A percentile compares a stretch with the other conserved stretches of the same genome.
Conservation (phyloP, 2,888 invertebrate species). For the Poecilus cupreus region DNA sequence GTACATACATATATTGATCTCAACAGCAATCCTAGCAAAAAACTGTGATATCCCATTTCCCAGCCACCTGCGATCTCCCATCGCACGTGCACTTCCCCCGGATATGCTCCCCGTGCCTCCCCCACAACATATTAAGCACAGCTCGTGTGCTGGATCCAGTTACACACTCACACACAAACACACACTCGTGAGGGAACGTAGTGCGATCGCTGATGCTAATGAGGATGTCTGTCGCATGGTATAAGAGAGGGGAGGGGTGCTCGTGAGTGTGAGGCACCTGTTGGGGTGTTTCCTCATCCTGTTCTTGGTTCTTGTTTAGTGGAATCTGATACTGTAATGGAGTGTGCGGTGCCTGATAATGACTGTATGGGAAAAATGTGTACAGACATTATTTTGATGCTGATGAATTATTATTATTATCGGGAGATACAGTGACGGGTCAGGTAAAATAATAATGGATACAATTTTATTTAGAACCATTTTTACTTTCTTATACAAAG, state of each 20-base stretch:
- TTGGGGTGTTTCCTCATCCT: neutral
- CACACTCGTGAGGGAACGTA: neutral
- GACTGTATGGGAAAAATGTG: too few relatives aligned
- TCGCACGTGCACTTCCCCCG: neutral
- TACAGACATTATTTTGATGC: too few relatives aligned
- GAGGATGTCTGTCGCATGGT: neutral
- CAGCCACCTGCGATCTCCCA: neutral
- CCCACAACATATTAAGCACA: too few relatives aligned
- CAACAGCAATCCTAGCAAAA: neutral
- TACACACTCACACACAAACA: neutral
- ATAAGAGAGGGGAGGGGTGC: neutral
- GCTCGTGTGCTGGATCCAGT: too few relatives aligned
- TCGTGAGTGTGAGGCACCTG: neutral
- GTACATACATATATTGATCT: neutral
- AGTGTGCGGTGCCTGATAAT: neutral
- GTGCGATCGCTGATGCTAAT: constrained; percentile 34
- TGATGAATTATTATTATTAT: too few relatives aligned
- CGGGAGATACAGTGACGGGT: too few relatives aligned
- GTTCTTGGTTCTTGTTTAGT: neutral
- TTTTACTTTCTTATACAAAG: too few relatives aligned
- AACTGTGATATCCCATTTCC: neutral
- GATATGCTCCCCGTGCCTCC: neutral
- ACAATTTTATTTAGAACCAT: too few relatives aligned
- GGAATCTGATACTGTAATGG: neutral
- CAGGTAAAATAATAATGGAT: too few relatives aligned